Evolutionary conservation across 2,113 vertebrate species (phyloP).

Genomic region (Engraulis encrasicolus): DNA sequence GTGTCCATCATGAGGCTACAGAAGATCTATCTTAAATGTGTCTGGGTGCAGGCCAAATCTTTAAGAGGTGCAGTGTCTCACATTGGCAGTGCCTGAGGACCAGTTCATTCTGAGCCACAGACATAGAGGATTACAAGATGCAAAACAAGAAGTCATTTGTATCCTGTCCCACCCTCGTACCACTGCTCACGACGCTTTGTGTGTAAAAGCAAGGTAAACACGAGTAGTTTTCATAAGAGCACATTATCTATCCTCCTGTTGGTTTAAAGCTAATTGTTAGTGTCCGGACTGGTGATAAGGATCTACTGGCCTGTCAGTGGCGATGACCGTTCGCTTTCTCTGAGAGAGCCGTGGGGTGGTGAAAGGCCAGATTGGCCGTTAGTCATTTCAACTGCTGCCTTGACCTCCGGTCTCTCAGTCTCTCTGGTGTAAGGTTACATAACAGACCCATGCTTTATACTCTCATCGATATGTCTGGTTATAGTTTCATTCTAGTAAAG

Average conservation of each 20-base stretch:
- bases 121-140: neutral
- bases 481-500: neutral
- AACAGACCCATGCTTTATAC: neutral
- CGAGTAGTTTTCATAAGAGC: conserved; percentile 66
- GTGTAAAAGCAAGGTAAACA: conserved; percentile 68
- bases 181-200: conserved; percentile 57
- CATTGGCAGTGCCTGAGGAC: neutral
- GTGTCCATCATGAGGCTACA: too few species aligned
- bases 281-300: conserved; percentile 70
- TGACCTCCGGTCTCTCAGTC: neutral
- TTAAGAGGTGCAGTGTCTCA: neutral
- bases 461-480: neutral
- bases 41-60: neutral
- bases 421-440: neutral
- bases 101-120: neutral
- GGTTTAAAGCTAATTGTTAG: conserved; percentile 64
- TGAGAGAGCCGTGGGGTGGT: conserved; percentile 7
- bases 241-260: conserved; percentile 70
- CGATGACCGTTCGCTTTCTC: conserved; percentile 47
- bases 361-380: conserved; percentile 26
- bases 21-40: neutral
- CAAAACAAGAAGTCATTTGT: neutral
- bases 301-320: conserved; percentile 59
- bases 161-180: neutral
- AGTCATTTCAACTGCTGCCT: conserved; percentile 18